Conservation (phyloP, 2,113 vertebrate genomes). For the Otis tarda region DNA sequence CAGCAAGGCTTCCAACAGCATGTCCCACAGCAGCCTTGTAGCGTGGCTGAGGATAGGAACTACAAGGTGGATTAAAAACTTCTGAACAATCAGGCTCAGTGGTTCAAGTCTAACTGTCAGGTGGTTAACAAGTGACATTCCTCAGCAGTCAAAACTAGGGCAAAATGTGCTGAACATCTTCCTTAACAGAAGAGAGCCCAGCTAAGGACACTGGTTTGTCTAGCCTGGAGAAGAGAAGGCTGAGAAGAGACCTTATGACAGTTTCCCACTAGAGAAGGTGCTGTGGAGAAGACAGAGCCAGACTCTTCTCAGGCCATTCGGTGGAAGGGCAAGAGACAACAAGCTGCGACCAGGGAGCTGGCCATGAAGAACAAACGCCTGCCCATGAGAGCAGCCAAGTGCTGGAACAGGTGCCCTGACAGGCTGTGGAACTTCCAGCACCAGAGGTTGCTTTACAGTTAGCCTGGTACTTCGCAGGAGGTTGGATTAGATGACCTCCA, state of each 20-base stretch:
- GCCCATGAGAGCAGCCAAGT: background rate
- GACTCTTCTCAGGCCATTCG: background rate
- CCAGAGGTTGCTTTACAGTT: background rate
- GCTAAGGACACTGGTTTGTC: background rate
- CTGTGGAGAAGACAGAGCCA: background rate
- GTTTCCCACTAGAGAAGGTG: background rate
- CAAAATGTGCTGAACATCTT: background rate
- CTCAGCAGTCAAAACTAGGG: background rate
- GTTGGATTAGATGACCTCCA: background rate
- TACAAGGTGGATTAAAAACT: background rate
- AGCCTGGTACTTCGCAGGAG: background rate
- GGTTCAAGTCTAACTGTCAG: background rate
- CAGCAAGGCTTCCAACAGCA: background rate
- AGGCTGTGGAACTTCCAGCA: background rate
- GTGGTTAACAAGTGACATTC: background rate
- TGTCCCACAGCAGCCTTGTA: background rate
- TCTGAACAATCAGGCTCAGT: fast-evolving
- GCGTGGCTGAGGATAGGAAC: background rate
- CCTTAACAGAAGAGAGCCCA: background rate
- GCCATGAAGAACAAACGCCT: background rate
- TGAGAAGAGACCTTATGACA: background rate
- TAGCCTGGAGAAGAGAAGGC: background rate
- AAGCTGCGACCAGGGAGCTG: background rate
- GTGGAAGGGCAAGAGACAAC: background rate
- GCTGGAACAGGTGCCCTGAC: background rate